Percentiles rank a stretch among this genome's conserved stretches.
These are phyloP conservation scores for Scolopax mira DNA, from an alignment of 2,113 vertebrate species.

Conservation along the genomic window DNA sequence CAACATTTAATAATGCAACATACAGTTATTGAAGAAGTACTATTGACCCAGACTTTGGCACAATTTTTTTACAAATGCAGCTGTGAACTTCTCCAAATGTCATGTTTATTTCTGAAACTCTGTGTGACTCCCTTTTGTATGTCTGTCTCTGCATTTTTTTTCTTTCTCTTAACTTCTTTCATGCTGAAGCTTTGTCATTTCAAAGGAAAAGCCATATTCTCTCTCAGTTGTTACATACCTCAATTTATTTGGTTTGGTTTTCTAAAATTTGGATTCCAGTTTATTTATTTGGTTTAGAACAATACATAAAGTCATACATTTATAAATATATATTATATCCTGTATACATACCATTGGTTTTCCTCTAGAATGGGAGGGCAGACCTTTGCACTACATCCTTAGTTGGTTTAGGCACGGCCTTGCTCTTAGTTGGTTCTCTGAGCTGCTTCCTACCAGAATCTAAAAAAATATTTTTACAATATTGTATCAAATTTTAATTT, in stretches of 20 bases:
- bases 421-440: constrained; percentile 31
- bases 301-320: constrained; percentile 66
- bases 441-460: constrained; percentile 57
- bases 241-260: constrained; percentile 21
- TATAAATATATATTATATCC: constrained; percentile 77
- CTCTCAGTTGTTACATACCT: background rate
- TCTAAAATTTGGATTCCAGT: constrained; percentile 73
- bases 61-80: constrained; percentile 40
- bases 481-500: constrained; percentile 64
- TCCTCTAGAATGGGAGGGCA: constrained; percentile 52
- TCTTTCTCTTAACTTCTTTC: background rate
- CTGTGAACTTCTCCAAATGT: background rate
- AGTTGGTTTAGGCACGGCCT: constrained; percentile 42
- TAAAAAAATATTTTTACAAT: constrained; percentile 69
- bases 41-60: constrained; percentile 63
- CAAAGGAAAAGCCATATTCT: constrained; percentile 54
- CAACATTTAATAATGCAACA: constrained; percentile 34
- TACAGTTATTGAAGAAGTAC: constrained; percentile 13
- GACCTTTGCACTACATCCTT: constrained; percentile 29
- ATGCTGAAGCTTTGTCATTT: constrained; percentile 12
- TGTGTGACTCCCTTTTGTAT: background rate
- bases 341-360: constrained; percentile 67
- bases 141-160: background rate
- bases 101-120: background rate
- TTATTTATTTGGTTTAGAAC: constrained; percentile 59